Base-by-base conservation (phyloP, 2,888 invertebrate species). In the Cerastis leucographa region DNA sequence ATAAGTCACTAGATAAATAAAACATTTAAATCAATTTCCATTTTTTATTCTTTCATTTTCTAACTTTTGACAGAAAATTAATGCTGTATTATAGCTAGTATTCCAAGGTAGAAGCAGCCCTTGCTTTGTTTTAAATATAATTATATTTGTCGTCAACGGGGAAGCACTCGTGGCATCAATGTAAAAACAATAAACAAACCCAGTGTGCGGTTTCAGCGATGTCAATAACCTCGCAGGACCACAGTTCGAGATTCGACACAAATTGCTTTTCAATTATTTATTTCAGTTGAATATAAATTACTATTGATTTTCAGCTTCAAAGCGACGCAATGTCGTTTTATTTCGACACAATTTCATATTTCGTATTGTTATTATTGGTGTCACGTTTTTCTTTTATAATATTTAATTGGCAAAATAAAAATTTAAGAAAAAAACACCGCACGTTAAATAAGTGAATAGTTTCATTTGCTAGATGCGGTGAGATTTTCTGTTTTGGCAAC, bases 221-320 rank as follows among this genome's bases (percentile, higher is more conserved):
- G 73, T 74, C 73, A 85, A 69, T 46, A 74, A 85, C 71, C 83
- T 62, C 59, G 12, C 59, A 73, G 35, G 54, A 49, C 66, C 40
- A 71, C 51, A 25, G 68, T 42, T 62, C 51, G 65, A 78, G 78
- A 78, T 82, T 85, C 67, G 42, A 77, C 44, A 71, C 70, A 83
- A 84, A 84, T 78, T 83, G 72, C 72, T 85, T 78, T 85, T 71
- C 72, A 86, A 75, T 78, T 71, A 84, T 83, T 85, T 85, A 70
- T 85, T 82, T 85, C 71, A 59, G 35, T 40, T 54, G 73, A 85
- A 83, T 82, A 82, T 77, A 83, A 71, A 85, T 74, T 71, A 66
- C 68, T 74, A 71, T 83, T 71, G 82, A 82, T 85, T 85, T 76
- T 74, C 42, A 14, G 61, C 25, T 42, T 25, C 59, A 66, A 77